A percentile compares a stretch with the other conserved stretches of the same genome.
Conservation (phyloP, 1,140 invertebrate species). For the Listronotus oregonensis region DNA sequence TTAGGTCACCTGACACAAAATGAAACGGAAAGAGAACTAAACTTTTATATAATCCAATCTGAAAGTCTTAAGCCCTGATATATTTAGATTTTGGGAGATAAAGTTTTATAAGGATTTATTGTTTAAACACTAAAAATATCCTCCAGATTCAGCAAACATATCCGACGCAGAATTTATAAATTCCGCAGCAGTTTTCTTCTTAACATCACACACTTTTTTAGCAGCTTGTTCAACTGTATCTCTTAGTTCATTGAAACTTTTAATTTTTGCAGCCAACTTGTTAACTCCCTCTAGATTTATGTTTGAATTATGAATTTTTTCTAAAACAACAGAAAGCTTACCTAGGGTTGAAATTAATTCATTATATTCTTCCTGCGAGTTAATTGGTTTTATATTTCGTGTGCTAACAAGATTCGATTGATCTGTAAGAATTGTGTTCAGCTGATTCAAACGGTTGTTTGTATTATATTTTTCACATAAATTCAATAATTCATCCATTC, state of each 20-base stretch:
- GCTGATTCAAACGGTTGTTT: slow-evolving; percentile 1
- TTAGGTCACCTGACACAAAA: too few relatives aligned
- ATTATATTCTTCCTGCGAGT: slow-evolving; percentile 32
- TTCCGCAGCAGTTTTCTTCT: slow-evolving; percentile 1
- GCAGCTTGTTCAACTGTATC: slow-evolving; percentile 1
- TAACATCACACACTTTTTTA: not conserved
- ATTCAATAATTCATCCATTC: slow-evolving; percentile 12
- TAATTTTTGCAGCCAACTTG: slow-evolving; percentile 14
- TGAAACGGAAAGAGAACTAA: too few relatives aligned
- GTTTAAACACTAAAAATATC: slow-evolving; percentile 16
- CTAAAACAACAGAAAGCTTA: not conserved
- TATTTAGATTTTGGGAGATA: too few relatives aligned
- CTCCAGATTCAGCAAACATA: slow-evolving; percentile 22
- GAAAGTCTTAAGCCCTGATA: too few relatives aligned
- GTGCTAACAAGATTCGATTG: slow-evolving; percentile 17
- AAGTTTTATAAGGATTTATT: too few relatives aligned
- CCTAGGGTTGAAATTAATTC: slow-evolving; percentile 15
- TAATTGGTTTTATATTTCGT: slow-evolving; percentile 26
- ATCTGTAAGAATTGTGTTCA: slow-evolving; percentile 1
- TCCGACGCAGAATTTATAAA: slow-evolving; percentile 12
- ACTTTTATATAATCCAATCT: too few relatives aligned
- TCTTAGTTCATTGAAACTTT: slow-evolving; percentile 14
- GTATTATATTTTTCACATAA: slow-evolving; percentile 21
- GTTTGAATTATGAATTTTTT: slow-evolving; percentile 20
- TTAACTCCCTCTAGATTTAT: slow-evolving; percentile 21